phyloP scores from a whole-genome alignment of 2,797 vertebrate species.

The Acipenser transmontanus region DNA sequence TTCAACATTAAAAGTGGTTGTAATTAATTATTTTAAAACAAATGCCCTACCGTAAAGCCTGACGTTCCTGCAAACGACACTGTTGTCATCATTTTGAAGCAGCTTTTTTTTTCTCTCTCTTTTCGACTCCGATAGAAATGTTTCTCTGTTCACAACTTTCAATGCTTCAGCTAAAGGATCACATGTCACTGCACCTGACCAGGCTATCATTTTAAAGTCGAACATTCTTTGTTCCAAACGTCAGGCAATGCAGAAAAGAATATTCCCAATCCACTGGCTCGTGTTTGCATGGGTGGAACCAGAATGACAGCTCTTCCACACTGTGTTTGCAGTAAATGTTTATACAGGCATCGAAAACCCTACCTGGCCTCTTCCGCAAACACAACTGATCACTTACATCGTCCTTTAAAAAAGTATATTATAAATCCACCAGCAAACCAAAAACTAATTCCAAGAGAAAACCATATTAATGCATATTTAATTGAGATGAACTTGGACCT shows the following conservation, averaged over 20 bases:
- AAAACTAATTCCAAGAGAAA: too few relatives aligned
- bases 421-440: too few relatives aligned
- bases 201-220: constrained; percentile 9
- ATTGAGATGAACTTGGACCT: too few relatives aligned
- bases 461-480: too few relatives aligned
- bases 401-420: too few relatives aligned
- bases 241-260: not conserved
- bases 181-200: constrained; percentile 9
- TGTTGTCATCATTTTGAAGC: constrained; percentile 52
- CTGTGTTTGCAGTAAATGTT: too few relatives aligned
- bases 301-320: not conserved
- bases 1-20: too few relatives aligned
- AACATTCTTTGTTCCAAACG: not conserved
- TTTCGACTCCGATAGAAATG: constrained; percentile 7
- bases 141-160: not conserved
- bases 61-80: constrained; percentile 46
- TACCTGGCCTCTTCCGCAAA: too few relatives aligned
- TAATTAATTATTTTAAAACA: not conserved
- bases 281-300: constrained; percentile 11
- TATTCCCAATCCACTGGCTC: constrained; percentile 2
- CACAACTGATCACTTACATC: too few relatives aligned
- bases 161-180: not conserved
- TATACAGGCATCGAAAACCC: too few relatives aligned
- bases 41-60: constrained; percentile 52
- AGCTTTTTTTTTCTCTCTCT: constrained; percentile 8